Base-by-base conservation (phyloP, 2,113 vertebrate species). In the Ranitomeya imitator region DNA sequence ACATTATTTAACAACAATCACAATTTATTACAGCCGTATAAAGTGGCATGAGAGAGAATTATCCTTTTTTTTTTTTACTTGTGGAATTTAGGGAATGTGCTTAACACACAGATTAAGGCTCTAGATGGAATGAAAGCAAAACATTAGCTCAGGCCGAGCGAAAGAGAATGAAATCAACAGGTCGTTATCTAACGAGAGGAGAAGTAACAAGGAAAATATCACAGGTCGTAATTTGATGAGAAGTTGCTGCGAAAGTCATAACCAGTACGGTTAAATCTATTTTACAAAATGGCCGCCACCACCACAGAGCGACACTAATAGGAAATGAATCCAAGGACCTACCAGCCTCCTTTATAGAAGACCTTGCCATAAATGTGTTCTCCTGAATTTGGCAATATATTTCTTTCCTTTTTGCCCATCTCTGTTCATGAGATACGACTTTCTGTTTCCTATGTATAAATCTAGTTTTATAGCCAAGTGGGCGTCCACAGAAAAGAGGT, bases 31-130 rank as follows among this genome's bases (percentile, higher is more conserved):
- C 37, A 19, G 65, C 65, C 26, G 12, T 19, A 59, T 59, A 83
- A 37, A 83, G 31, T 37, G 19, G 57, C 86, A 8, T 16, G 19
- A 54, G 86, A 88, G n/a, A 19, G 57, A 45, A 45, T 45, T 45
- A 45, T 45, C 3, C 37, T 45, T 61, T 55, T 86, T 45, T 83
- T 74, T 45, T 51, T 21, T 45, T n/a, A 37, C 79, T 61, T 12
- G 21, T 63, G 86, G 86, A 88, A 88, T 88, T n/a, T 26, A 3
- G 51, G 55, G 86, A 88, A 88, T 88, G 79, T 55, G 69, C 69
- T 88, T 88, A 77, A 83, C 79, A 83, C 86, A 83, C 69, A 88
- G 86, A 83, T 88, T 77, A 88, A 61, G 78, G 78, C 57, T 51
- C 37, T 45, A 37, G 69, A 82, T 81, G 65, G 79, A 88, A 74